Base-by-base conservation (phyloP, 2,888 invertebrate species). In the Saturnia pavonia region DNA sequence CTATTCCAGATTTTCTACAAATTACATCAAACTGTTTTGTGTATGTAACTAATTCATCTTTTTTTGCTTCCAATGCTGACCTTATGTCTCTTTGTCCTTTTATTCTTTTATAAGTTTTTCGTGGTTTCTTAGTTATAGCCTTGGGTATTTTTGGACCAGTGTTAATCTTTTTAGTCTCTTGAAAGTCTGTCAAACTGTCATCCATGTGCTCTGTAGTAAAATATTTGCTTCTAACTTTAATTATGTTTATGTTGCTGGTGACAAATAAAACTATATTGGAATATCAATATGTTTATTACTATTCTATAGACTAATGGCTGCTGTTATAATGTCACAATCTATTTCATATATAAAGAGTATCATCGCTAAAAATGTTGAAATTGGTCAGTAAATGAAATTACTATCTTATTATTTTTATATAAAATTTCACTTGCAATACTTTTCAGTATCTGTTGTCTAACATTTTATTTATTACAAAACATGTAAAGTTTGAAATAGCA, bases 71-170 rank as follows among this genome's bases (percentile, higher is more conserved):
- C n/a, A 94, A 79, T 43, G 82, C 85, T 69, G 80, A 82, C 76
- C 90, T 82, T 73, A 94, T 94, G 73, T 94, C 92, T 80, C 88
- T 92, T 71, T 92, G 92, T 1, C 88, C 90, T 78, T 80, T 86
- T 9, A 82, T 80, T 65, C 71, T 81, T 78, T 88, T 91, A 8
- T 78, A 79, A 68, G 73, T 74, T 72, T 79, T 86, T 74, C 82
- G 89, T 25, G 76, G 68, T 74, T 85, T 86, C 8, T 76, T 78
- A 71, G 75, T 74, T 40, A 72, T 69, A 68, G 73, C 67, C 69
- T 85, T 86, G 48, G 78, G 72, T 34, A 74, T 82, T 77, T 89
- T 90, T 1, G 89, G 88, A 9, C 85, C 89, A 72, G 79, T 78
- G 65, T 72, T 77, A 71, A 70, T 81, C 73, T 82, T 82, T 76